These are phyloP conservation scores for Danio choprae DNA, from an alignment of 2,797 vertebrate genomes.

Conservation along the genomic window DNA sequence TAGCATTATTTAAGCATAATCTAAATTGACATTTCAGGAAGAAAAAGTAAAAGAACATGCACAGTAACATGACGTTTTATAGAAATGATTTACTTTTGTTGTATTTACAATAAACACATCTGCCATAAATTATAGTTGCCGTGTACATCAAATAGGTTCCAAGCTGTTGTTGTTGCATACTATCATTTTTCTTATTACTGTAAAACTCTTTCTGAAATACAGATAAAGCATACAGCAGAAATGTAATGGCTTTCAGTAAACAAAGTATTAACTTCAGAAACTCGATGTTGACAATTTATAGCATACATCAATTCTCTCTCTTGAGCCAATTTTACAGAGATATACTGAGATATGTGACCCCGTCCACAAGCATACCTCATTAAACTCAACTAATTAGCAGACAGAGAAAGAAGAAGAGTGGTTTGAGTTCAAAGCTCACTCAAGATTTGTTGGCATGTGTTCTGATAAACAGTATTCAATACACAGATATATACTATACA, in stretches of 20 bases:
- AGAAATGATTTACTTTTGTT: too few species aligned
- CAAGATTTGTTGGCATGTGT: neutral
- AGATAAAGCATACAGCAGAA: too few species aligned
- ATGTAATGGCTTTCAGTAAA: neutral
- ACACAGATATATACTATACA: too few species aligned
- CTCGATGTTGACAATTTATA: neutral
- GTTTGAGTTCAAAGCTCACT: neutral
- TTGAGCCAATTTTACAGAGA: slow-evolving; percentile 4
- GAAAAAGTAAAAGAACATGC: too few species aligned
- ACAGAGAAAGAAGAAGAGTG: neutral
- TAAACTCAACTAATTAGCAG: slow-evolving; percentile 16
- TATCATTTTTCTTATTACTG: neutral
- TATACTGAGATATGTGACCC: neutral
- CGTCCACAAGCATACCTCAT: neutral
- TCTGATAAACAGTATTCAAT: neutral
- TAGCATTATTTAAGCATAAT: too few species aligned
- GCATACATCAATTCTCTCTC: neutral
- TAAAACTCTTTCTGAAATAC: neutral
- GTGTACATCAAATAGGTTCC: neutral
- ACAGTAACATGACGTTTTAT: too few species aligned
- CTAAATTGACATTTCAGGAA: too few species aligned
- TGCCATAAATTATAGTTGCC: neutral
- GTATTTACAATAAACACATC: neutral
- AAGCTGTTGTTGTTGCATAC: neutral
- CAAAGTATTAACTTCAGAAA: neutral